Percentiles rank a stretch among this genome's conserved stretches.
Evolutionary conservation across 2,888 invertebrate genomes (phyloP).

Genomic region (Julus scanicus): DNA sequence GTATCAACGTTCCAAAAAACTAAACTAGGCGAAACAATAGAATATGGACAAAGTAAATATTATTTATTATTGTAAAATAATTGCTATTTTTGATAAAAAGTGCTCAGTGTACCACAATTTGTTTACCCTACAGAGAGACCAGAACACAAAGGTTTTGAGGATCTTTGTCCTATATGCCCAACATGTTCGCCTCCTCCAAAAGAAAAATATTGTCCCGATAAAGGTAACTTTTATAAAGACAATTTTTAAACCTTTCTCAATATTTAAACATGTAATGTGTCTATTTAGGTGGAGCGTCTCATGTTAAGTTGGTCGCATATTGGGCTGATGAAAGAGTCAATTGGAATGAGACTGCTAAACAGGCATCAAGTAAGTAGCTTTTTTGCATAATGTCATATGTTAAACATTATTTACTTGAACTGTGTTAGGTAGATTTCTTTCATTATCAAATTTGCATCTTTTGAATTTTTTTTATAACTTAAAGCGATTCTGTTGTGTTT

Average conservation of each 20-base stretch:
- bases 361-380: neutral
- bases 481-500: slow-evolving; percentile 57
- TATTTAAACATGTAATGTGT: neutral
- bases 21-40: neutral
- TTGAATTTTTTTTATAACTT: too few relatives aligned
- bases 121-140: neutral
- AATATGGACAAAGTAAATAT: neutral
- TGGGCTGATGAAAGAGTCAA: neutral
- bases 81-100: neutral
- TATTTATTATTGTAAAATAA: neutral
- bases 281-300: neutral
- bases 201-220: slow-evolving; percentile 48
- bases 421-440: too few relatives aligned
- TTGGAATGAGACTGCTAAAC: neutral
- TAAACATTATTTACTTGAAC: too few relatives aligned
- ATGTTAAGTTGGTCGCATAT: neutral
- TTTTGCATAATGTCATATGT: too few relatives aligned
- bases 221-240: neutral
- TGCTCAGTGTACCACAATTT: neutral
- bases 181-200: slow-evolving; percentile 48
- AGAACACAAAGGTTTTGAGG: slow-evolving; percentile 39
- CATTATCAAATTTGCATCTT: too few relatives aligned
- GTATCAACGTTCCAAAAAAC: neutral
- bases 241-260: neutral
- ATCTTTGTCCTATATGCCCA: slow-evolving; percentile 44